Conservation (phyloP, 2,888 invertebrate genomes). For the Lithophane semibrunnea region DNA sequence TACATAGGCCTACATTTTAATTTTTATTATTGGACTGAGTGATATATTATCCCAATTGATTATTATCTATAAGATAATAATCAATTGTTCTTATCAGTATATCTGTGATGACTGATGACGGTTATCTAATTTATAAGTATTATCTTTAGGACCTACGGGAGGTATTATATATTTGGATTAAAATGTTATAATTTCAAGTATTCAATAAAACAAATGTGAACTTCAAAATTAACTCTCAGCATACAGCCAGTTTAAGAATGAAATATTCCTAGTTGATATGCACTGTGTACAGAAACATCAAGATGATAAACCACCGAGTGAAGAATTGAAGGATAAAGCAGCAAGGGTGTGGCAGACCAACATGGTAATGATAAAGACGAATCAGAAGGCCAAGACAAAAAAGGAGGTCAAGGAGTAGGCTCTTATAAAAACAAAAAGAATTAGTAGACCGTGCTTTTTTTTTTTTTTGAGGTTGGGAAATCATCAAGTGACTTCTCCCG, state of each 20-base stretch:
- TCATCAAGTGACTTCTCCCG: too few species aligned
- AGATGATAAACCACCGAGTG: too few species aligned
- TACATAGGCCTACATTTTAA: not conserved
- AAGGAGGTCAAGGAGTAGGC: not conserved
- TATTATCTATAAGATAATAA: conserved; percentile 24
- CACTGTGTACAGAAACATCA: not conserved
- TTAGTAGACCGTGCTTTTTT: too few species aligned
- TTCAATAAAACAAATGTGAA: not conserved
- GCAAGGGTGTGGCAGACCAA: not conserved
- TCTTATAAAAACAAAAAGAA: too few species aligned
- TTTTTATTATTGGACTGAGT: not conserved
- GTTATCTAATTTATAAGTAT: conserved; percentile 15
- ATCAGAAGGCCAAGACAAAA: not conserved
- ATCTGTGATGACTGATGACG: conserved; percentile 12
- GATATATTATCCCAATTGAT: conserved; percentile 9
- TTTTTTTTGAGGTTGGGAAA: too few species aligned
- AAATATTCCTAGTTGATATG: not conserved
- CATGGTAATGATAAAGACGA: not conserved
- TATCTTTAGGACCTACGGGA: conserved; percentile 30
- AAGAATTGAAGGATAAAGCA: not conserved
- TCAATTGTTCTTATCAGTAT: conserved; percentile 19
- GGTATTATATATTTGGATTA: conserved; percentile 23
- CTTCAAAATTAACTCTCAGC: not conserved
- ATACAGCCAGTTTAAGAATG: not conserved
- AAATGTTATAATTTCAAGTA: not conserved